Evolutionary conservation across 1,140 invertebrate species (phyloP).

Genomic region (Calliopsis andreniformis): DNA sequence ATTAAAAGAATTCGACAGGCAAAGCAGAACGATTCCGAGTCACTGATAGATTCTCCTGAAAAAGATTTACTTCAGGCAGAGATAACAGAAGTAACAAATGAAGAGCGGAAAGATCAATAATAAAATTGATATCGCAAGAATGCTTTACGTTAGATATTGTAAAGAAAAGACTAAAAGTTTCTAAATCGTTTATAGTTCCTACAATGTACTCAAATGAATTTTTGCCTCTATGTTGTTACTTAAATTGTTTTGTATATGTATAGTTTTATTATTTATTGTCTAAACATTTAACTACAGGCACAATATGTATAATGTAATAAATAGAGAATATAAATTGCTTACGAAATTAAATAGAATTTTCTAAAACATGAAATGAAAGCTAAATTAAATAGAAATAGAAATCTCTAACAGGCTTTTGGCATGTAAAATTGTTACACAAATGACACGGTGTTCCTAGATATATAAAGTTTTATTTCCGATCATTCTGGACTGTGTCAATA

Average conservation of each 20-base stretch:
- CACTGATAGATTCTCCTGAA: constrained; percentile 4
- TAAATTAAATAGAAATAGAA: too few relatives aligned
- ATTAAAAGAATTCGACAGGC: constrained; percentile 61
- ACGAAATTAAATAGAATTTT: too few relatives aligned
- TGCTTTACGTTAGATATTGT: neutral
- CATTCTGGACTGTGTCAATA: constrained; percentile 46
- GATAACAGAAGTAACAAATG: neutral
- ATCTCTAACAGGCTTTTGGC: too few relatives aligned
- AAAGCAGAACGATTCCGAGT: constrained; percentile 39
- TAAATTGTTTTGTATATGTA: neutral
- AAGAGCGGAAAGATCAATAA: constrained; percentile 35
- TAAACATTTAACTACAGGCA: constrained; percentile 6
- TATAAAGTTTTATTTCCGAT: constrained; percentile 50
- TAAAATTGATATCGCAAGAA: neutral
- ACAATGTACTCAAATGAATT: neutral
- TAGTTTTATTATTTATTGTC: neutral
- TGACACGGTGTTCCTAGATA: constrained; percentile 41
- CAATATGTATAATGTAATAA: neutral
- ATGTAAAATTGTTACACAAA: constrained; percentile 4
- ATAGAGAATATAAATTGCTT: neutral
- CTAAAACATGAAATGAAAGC: too few relatives aligned
- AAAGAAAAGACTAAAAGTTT: neutral
- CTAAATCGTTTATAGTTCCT: neutral
- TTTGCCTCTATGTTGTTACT: neutral
- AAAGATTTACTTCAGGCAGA: constrained; percentile 8